Conservation (phyloP, 2,113 vertebrate species). For the Condylura cristata region DNA sequence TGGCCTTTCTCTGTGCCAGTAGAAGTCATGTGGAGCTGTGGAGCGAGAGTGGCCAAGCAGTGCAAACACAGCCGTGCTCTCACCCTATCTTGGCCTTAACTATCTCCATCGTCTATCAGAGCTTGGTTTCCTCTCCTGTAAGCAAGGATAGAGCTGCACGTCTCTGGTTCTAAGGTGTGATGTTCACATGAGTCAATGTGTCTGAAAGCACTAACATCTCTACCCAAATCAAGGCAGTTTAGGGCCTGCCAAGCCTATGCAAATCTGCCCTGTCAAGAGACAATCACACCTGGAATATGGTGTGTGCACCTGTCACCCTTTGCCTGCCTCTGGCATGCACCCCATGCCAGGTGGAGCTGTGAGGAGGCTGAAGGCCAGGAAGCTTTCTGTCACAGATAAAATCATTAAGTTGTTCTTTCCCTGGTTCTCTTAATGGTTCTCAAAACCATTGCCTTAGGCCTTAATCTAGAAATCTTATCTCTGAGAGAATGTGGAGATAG, state of each 20-base stretch:
- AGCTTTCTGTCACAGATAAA: not conserved
- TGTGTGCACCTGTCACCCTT: not conserved
- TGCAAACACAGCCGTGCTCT: too few species aligned
- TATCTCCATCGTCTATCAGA: not conserved
- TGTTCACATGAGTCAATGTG: not conserved
- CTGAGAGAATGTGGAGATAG: not conserved
- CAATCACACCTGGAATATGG: not conserved
- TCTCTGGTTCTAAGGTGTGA: not conserved
- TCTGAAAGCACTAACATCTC: not conserved
- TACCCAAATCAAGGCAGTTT: not conserved
- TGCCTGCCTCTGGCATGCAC: rapidly evolving
- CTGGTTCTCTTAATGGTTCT: not conserved
- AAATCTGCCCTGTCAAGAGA: not conserved
- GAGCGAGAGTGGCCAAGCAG: not conserved
- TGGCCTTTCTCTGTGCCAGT: not conserved
- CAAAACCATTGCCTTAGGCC: not conserved
- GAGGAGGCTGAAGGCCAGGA: not conserved
- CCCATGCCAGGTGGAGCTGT: rapidly evolving
- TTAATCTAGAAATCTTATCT: not conserved
- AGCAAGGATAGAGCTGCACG: not conserved
- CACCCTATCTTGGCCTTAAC: not conserved
- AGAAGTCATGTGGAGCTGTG: not conserved
- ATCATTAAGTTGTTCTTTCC: not conserved
- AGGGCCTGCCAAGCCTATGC: not conserved
- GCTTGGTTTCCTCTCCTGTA: not conserved